Base-by-base conservation (phyloP, 2,888 invertebrate genomes). In the Agriopis aurantiaria region DNA sequence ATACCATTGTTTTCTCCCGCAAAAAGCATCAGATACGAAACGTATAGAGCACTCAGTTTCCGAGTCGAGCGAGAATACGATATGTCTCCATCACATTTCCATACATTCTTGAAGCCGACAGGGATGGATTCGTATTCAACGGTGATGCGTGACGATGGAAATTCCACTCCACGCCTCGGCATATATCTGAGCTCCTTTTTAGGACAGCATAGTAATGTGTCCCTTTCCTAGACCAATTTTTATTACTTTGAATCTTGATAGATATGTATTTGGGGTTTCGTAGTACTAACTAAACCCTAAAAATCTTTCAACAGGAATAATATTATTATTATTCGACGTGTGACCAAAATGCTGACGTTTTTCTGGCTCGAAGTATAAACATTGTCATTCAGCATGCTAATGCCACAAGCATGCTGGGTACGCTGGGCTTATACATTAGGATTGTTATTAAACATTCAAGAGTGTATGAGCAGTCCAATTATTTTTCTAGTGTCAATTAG, bases 11-110 rank as follows among this genome's bases (percentile, higher is more conserved):
- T 90, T 88, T 86, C 80, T 81, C 78, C 82, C 82, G 80, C 86
- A 87, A 88, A 89, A 88, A 90, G 85, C 85, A 84, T 87, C 83
- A 82, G 85, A 88, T 86, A 88, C 86, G 83, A 86, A 88, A 87
- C 85, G 84, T 84, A 84, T 85, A 81, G 80, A 87, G 85, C 88
- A 88, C 89, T 88, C 86, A 81, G 87, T 82, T 80, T 80, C 81
- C 82, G 82, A 80, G 85, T 83, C 82, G 85, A 82, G 84, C 79
- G 85, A 85, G 87, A 89, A 89, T 86, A 84, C 90, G 87, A 91
- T 91, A 89, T 87, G 87, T 90, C 90, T 89, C 91, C 90, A 90
- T 92, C 88, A 87, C 88, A 91, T 92, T 92, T 70, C 70, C 70
- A 70, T 91, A 92, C 85, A 88, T 90, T 90, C 88, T 83, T 85